These are phyloP conservation scores for Chloroclysta siterata DNA, from an alignment of 2,888 invertebrate species.

Conservation along the genomic window DNA sequence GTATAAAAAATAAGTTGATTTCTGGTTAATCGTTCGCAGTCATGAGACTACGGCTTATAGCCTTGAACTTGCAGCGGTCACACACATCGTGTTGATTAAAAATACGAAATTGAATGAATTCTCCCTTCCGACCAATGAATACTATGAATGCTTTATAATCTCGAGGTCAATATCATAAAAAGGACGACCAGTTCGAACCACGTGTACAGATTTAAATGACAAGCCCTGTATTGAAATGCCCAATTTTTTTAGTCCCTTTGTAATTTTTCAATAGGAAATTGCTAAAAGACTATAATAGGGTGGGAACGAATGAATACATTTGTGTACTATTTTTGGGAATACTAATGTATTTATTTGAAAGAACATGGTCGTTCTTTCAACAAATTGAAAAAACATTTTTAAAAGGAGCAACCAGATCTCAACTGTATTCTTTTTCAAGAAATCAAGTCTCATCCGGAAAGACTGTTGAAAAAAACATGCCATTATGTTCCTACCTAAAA, in stretches of 20 bases:
- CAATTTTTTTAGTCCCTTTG: conserved; percentile 33
- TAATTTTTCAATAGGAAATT: conserved; percentile 32
- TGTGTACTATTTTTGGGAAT: not conserved
- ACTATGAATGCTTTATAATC: conserved; percentile 53
- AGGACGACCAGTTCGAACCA: conserved; percentile 58
- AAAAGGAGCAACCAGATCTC: not conserved
- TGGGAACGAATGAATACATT: conserved; percentile 7
- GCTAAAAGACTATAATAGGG: conserved; percentile 10
- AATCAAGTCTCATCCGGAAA: not conserved
- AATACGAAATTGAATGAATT: conserved; percentile 67
- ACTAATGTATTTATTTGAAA: not conserved
- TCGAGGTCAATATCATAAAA: conserved; percentile 67
- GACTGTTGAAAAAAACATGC: too few relatives aligned
- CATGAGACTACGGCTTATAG: conserved; percentile 61
- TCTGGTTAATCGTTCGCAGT: conserved; percentile 7
- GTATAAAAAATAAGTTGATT: not conserved
- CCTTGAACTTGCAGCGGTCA: conserved; percentile 81
- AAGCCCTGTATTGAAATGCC: conserved; percentile 35
- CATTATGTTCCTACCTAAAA: too few relatives aligned
- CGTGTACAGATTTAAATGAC: conserved; percentile 61
- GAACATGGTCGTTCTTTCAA: not conserved
- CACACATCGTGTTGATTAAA: conserved; percentile 59
- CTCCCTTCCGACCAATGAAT: conserved; percentile 71
- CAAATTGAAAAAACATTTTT: too few relatives aligned
- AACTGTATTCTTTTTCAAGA: not conserved